Conservation (phyloP, 2,888 invertebrate genomes). For the Seladonia tumulorum region DNA sequence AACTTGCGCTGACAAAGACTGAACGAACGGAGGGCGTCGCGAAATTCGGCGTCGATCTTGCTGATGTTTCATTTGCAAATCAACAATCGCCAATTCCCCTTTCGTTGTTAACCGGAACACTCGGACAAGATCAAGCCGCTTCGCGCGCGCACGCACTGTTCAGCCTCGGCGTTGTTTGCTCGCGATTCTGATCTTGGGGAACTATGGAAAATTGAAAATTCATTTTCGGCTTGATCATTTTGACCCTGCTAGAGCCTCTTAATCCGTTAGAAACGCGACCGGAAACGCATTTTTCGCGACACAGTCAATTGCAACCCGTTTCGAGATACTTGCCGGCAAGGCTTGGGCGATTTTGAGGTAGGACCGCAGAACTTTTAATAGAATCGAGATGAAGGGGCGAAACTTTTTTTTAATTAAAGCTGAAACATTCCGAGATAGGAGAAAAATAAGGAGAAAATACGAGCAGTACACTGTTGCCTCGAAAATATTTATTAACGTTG, state of each 20-base stretch:
- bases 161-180: not conserved
- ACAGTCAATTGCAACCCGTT: not conserved
- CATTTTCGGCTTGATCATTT: not conserved
- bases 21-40: not conserved
- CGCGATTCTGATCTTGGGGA: too few species aligned
- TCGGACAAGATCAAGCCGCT: not conserved
- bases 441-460: too few species aligned
- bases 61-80: not conserved
- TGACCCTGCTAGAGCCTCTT: not conserved
- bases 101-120: not conserved
- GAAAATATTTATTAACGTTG: too few species aligned
- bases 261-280: not conserved
- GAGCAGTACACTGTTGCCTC: too few species aligned
- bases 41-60: not conserved
- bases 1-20: slow-evolving; percentile 13
- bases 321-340: not conserved
- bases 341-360: too few species aligned
- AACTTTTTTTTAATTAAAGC: too few species aligned
- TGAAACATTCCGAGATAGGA: too few species aligned
- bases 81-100: not conserved
- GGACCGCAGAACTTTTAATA: too few species aligned
- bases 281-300: not conserved
- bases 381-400: too few species aligned
- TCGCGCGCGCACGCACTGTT: not conserved
- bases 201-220: not conserved